Conservation (phyloP, 1,140 invertebrate species). For the Papilio glaucus region DNA sequence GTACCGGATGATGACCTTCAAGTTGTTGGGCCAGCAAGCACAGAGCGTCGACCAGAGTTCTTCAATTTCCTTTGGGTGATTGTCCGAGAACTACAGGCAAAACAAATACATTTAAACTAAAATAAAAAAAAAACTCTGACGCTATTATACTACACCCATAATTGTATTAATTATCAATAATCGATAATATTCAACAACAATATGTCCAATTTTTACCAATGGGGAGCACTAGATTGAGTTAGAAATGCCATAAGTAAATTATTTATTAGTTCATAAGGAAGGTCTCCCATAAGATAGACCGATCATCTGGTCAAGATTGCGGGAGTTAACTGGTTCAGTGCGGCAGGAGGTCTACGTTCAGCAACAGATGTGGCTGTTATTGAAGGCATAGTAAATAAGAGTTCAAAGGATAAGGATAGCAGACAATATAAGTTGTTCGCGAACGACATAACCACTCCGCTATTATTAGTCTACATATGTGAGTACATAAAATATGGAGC, state of each 20-base stretch:
- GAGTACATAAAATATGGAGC: neutral
- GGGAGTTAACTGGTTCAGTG: too few relatives aligned
- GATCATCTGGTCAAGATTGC: too few relatives aligned
- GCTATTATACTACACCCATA: too few relatives aligned
- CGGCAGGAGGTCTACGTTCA: too few relatives aligned
- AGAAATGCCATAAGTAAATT: too few relatives aligned
- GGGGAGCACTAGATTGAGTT: too few relatives aligned
- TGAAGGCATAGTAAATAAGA: neutral
- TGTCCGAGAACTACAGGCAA: constrained; percentile 92
- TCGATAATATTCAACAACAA: too few relatives aligned
- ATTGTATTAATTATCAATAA: too few relatives aligned
- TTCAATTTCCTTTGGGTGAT: constrained; percentile 97
- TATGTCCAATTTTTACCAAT: too few relatives aligned
- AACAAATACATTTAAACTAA: neutral
- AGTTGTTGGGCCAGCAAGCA: constrained; percentile 97
- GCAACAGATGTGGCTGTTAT: too few relatives aligned
- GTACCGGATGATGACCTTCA: constrained; percentile 98
- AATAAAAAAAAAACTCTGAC: neutral
- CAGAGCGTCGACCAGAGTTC: constrained; percentile 97
- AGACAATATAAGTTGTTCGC: neutral
- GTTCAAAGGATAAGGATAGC: neutral
- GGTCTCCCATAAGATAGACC: too few relatives aligned
- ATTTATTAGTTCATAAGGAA: too few relatives aligned
- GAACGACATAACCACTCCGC: neutral
- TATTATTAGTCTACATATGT: neutral